phyloP scores from a whole-genome alignment of 2,888 invertebrate genomes.

The Drosophila phalerata region DNA sequence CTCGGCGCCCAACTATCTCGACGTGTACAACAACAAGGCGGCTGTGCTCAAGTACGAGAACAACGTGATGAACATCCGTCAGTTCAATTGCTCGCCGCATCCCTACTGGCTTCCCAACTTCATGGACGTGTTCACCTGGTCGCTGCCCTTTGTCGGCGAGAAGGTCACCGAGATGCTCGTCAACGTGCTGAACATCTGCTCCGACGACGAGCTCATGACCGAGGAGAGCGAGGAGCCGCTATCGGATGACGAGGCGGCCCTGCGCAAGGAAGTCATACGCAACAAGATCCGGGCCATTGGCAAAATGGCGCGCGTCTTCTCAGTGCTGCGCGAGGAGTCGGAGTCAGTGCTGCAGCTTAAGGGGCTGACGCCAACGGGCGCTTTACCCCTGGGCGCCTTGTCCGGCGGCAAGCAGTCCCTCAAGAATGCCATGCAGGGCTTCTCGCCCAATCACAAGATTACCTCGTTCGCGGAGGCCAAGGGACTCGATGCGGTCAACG shows the following conservation, averaged over 20 bases:
- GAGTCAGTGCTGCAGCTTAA: conserved; percentile 99
- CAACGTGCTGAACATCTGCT: conserved; percentile 99
- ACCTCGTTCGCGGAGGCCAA: conserved; percentile 99
- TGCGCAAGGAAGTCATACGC: conserved; percentile 99
- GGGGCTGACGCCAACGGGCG: conserved; percentile 99
- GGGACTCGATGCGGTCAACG: conserved; percentile 99
- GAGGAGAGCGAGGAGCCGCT: conserved; percentile 93
- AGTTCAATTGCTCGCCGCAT: conserved; percentile 99
- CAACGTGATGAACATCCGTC: conserved; percentile 99
- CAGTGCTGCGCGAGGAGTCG: conserved; percentile 99
- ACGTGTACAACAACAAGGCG: conserved; percentile 99
- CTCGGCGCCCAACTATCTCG: conserved; percentile 99
- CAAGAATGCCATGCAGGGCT: conserved; percentile 97
- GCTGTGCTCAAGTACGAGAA: conserved; percentile 99
- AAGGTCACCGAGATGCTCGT: conserved; percentile 99
- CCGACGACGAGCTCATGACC: conserved; percentile 99
- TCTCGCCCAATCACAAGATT: conserved; percentile 99
- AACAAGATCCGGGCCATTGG: conserved; percentile 99
- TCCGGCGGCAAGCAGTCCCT: conserved; percentile 98
- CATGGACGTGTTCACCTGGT: conserved; percentile 99
- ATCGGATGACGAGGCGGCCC: conserved; percentile 92
- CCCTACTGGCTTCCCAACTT: conserved; percentile 99
- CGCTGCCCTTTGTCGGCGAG: conserved; percentile 99
- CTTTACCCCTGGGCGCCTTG: conserved; percentile 97
- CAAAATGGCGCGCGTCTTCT: conserved; percentile 99